These are phyloP conservation scores for Paratilapia polleni DNA, from an alignment of 2,113 vertebrate genomes.

Conservation along the genomic window DNA sequence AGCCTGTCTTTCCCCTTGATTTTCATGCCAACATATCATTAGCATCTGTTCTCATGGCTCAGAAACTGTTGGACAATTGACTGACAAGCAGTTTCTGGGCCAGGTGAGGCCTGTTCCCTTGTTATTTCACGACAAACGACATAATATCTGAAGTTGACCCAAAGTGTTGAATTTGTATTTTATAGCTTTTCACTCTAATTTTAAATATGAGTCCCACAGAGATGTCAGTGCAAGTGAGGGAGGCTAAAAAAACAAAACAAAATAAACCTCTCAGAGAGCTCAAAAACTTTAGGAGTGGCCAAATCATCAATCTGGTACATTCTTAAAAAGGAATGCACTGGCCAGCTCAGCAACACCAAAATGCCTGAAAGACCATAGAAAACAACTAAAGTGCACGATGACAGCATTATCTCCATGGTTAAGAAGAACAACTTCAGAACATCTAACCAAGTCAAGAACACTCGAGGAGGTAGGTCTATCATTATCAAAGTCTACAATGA, in stretches of 20 bases:
- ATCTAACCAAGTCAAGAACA: neutral
- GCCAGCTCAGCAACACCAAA: neutral
- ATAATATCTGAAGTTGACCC: neutral
- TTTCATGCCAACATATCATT: slow-evolving; percentile 28
- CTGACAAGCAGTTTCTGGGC: neutral
- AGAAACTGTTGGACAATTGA: neutral
- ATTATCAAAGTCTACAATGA: neutral
- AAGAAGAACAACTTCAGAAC: neutral
- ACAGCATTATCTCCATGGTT: neutral
- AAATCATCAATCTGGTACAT: neutral
- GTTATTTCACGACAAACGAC: neutral
- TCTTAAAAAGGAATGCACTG: neutral
- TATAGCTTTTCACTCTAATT: neutral
- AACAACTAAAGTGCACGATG: accelerated
- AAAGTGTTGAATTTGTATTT: neutral
- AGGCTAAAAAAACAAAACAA: neutral
- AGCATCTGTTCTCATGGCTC: neutral
- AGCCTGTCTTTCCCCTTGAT: slow-evolving; percentile 31
- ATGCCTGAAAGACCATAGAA: neutral
- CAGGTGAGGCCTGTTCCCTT: neutral
- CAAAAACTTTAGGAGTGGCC: neutral
- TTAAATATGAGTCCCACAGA: neutral
- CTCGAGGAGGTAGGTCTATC: neutral
- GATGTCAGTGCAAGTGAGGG: neutral
- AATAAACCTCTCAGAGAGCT: too few relatives aligned